phyloP scores from a whole-genome alignment of 2,888 invertebrate genomes.

The Marronus borbonicus region DNA sequence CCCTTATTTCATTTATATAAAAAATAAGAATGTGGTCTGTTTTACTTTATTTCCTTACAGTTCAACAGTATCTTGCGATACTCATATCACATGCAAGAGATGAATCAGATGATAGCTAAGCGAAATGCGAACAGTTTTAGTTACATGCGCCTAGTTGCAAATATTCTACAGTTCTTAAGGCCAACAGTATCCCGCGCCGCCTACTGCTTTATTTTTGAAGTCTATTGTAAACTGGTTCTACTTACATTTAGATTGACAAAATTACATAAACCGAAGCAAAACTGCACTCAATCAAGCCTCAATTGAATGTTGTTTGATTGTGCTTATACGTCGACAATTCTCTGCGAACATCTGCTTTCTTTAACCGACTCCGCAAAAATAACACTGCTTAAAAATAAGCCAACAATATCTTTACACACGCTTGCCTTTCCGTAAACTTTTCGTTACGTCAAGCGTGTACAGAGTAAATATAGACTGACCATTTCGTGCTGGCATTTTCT shows the following conservation, averaged over 20 bases:
- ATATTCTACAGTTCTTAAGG: not conserved
- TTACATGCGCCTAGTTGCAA: no score
- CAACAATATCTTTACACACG: conserved; percentile 16
- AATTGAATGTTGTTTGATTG: conserved; percentile 1
- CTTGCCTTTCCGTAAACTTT: not conserved
- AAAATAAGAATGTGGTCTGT: no score
- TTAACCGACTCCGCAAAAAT: not conserved
- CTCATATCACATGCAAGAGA: no score
- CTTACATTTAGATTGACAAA: conserved; percentile 5
- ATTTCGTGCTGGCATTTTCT: no score
- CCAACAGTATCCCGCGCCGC: no score
- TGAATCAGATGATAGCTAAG: no score
- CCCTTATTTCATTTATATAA: no score
- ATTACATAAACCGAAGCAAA: not conserved
- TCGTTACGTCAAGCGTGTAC: no score
- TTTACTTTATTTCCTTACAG: no score
- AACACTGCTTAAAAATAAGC: conserved; percentile 15
- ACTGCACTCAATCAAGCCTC: not conserved
- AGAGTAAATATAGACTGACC: not conserved
- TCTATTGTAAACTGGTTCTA: not conserved
- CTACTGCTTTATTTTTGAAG: not conserved
- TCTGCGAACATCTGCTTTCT: not conserved
- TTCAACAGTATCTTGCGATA: no score
- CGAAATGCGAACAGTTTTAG: no score
- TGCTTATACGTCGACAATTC: not conserved